These are phyloP conservation scores for Metridium senile DNA, from an alignment of 92 coral and sea anemone genomes.

Conservation along the genomic window DNA sequence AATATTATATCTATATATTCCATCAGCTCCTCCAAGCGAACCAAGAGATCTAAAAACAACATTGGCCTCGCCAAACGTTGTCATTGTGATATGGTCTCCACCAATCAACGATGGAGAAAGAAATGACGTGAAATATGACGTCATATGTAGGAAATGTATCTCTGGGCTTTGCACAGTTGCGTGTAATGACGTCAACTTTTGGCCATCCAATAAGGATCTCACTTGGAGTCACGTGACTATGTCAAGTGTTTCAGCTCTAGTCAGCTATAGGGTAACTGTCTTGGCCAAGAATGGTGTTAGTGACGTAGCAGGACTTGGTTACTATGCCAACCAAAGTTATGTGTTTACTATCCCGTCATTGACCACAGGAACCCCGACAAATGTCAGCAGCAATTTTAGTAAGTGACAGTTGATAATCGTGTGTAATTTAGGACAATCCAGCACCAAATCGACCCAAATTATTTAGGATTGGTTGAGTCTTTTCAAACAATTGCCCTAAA, in stretches of 20 bases:
- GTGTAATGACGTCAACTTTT: slow-evolving; percentile 25
- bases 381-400: slow-evolving; percentile 1
- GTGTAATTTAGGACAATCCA: too few relatives aligned
- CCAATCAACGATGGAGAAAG: slow-evolving; percentile 79
- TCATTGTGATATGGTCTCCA: slow-evolving; percentile 68
- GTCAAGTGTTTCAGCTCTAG: slow-evolving; percentile 24
- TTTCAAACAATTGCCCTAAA: too few relatives aligned
- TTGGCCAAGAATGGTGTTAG: slow-evolving; percentile 75
- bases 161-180: slow-evolving; percentile 30
- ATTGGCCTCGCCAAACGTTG: slow-evolving; percentile 38
- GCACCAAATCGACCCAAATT: too few relatives aligned
- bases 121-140: slow-evolving; percentile 54
- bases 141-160: slow-evolving; percentile 56
- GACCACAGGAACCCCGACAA: not conserved
- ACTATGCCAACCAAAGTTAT: slow-evolving; percentile 21
- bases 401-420: not conserved
- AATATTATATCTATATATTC: not conserved
- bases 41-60: slow-evolving; percentile 60
- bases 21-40: slow-evolving; percentile 65
- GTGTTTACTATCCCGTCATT: slow-evolving; percentile 9
- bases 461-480: too few relatives aligned
- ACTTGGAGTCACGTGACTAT: slow-evolving; percentile 60
- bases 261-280: slow-evolving; percentile 48
- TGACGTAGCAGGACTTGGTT: slow-evolving; percentile 37
- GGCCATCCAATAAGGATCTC: slow-evolving; percentile 21